These are phyloP conservation scores for Andrena camellia DNA, from an alignment of 2,888 invertebrate genomes.

Conservation along the genomic window DNA sequence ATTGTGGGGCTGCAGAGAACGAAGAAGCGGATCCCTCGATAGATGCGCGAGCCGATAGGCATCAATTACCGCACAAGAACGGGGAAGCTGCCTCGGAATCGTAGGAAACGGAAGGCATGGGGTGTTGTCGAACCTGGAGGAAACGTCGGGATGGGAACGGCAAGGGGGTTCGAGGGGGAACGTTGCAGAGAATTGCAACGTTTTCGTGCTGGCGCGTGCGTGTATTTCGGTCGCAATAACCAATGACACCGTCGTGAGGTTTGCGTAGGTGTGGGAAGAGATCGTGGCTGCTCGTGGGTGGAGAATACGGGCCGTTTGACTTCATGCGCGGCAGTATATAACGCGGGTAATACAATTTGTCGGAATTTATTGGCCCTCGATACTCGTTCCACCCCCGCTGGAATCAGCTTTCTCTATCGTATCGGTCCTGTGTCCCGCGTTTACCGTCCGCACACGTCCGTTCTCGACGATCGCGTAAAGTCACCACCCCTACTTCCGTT, in stretches of 20 bases:
- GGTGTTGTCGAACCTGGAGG: conserved; percentile 44
- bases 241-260: conserved; percentile 58
- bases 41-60: conserved; percentile 2
- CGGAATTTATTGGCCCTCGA: conserved; percentile 79
- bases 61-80: conserved; percentile 41
- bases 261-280: conserved; percentile 44
- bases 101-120: conserved; percentile 38
- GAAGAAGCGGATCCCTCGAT: not conserved
- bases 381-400: conserved; percentile 64
- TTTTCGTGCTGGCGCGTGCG: conserved; percentile 55
- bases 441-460: conserved; percentile 66
- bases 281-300: conserved; percentile 40
- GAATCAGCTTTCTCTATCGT: conserved; percentile 75
- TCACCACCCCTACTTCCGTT: conserved; percentile 21
- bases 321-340: conserved; percentile 79
- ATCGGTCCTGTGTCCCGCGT: conserved; percentile 51
- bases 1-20: not conserved
- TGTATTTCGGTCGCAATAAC: conserved; percentile 63
- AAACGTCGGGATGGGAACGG: not conserved
- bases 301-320: conserved; percentile 69
- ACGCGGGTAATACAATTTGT: conserved; percentile 80
- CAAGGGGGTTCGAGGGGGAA: conserved; percentile 1
- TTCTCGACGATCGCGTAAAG: conserved; percentile 65
- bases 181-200: conserved; percentile 50
- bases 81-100: conserved; percentile 35